Evolutionary conservation across 2,888 invertebrate genomes (phyloP).

Genomic region (Diploptera punctata): DNA sequence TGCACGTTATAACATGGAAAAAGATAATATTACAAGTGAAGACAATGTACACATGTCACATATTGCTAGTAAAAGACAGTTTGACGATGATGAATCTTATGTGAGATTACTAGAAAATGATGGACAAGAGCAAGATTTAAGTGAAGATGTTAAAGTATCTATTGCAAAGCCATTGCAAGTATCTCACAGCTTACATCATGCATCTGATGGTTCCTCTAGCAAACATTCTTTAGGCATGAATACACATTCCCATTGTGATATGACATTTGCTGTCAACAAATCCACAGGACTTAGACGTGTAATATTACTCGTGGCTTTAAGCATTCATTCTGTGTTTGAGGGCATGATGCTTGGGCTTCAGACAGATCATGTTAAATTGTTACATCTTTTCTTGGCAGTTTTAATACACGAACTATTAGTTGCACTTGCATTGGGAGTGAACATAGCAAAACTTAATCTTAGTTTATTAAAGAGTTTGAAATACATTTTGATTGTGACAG

Average conservation of each 20-base stretch:
- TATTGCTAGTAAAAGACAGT: neutral
- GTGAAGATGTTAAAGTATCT: constrained; percentile 11
- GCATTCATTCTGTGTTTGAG: constrained; percentile 52
- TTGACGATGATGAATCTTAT: constrained; percentile 35
- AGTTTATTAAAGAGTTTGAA: constrained; percentile 44
- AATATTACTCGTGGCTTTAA: constrained; percentile 50
- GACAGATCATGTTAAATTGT: constrained; percentile 46
- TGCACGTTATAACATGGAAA: neutral
- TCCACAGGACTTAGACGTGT: constrained; percentile 46
- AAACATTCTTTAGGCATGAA: neutral
- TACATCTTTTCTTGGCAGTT: constrained; percentile 51
- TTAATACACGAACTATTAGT: constrained; percentile 51
- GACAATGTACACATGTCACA: constrained; percentile 36
- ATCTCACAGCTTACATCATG: neutral
- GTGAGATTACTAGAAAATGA: constrained; percentile 29
- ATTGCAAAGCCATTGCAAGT: neutral
- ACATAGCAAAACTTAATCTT: constrained; percentile 47
- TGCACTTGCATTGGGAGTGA: constrained; percentile 51
- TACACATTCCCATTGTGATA: constrained; percentile 30
- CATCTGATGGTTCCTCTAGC: neutral
- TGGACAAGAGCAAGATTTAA: constrained; percentile 2
- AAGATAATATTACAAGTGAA: neutral
- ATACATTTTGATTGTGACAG: constrained; percentile 48
- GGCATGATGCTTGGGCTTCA: constrained; percentile 53
- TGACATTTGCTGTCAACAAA: constrained; percentile 22